Evolutionary conservation across 2,113 vertebrate genomes (phyloP).

Genomic region (Hucho hucho): DNA sequence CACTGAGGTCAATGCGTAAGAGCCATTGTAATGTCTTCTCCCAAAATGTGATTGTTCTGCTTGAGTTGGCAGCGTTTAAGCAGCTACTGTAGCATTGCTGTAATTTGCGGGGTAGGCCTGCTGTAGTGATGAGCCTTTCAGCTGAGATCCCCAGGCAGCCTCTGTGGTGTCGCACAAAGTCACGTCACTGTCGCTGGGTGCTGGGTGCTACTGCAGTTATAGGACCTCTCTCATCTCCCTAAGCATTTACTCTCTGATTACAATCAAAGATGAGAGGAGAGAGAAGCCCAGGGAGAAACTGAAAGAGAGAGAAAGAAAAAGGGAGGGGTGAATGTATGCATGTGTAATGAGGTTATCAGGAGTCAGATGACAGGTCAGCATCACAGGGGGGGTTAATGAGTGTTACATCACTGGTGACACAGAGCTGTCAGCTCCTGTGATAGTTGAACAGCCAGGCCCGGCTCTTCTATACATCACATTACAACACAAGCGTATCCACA

Average conservation of each 20-base stretch:
- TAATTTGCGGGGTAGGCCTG: conserved; percentile 65
- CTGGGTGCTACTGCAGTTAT: neutral
- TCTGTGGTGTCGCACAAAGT: conserved; percentile 46
- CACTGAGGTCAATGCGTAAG: conserved; percentile 55
- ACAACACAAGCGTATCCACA: conserved; percentile 32
- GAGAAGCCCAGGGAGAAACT: conserved; percentile 18
- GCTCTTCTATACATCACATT: conserved; percentile 35
- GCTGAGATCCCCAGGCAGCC: conserved; percentile 52
- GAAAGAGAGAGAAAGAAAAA: neutral
- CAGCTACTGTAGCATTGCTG: conserved; percentile 41
- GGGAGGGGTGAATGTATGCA: conserved; percentile 7
- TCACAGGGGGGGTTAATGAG: conserved; percentile 21
- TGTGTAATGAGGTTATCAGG: conserved; percentile 16
- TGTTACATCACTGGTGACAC: conserved; percentile 31
- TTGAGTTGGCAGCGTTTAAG: conserved; percentile 63
- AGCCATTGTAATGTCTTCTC: conserved; percentile 47
- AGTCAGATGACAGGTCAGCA: conserved; percentile 15
- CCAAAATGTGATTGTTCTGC: conserved; percentile 73
- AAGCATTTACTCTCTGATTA: conserved; percentile 56
- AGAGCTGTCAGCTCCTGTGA: conserved; percentile 32
- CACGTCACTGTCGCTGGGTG: conserved; percentile 43
- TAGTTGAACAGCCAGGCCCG: conserved; percentile 28
- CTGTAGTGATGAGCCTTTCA: conserved; percentile 44
- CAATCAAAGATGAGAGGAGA: conserved; percentile 40
- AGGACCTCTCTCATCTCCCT: conserved; percentile 4